phyloP scores from a whole-genome alignment of 2,797 vertebrate species.

The Sebastes wilsoni region DNA sequence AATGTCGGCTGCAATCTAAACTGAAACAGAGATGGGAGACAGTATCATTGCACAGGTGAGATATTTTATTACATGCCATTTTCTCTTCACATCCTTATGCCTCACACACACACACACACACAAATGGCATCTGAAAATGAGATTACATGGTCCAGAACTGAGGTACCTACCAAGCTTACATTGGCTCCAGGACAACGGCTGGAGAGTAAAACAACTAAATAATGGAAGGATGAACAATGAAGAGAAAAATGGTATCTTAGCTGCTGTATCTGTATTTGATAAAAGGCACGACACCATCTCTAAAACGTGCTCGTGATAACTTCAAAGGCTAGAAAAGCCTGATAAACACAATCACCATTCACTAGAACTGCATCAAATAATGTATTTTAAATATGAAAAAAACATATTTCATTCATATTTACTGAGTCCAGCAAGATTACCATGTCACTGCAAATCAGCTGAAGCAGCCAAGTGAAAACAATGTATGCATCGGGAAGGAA shows the following conservation, averaged over 20 bases:
- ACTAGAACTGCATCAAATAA: neutral
- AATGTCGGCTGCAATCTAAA: constrained; percentile 16
- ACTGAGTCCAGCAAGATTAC: neutral
- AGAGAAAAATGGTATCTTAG: constrained; percentile 3
- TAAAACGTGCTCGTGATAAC: constrained; percentile 6
- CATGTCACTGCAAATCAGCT: constrained; percentile 21
- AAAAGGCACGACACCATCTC: constrained; percentile 41
- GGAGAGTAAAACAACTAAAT: neutral
- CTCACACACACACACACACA: neutral
- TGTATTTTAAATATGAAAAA: constrained; percentile 15
- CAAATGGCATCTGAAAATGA: constrained; percentile 26
- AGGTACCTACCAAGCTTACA: constrained; percentile 26
- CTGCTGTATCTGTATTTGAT: constrained; percentile 11
- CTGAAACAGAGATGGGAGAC: constrained; percentile 42
- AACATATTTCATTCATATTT: neutral
- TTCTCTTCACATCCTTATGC: constrained; percentile 33
- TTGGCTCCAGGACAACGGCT: constrained; percentile 10
- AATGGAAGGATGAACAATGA: neutral
- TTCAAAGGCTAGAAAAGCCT: constrained; percentile 14
- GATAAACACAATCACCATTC: constrained; percentile 12
- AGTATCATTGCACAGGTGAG: constrained; percentile 60
- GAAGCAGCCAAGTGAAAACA: neutral
- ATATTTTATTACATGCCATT: constrained; percentile 80
- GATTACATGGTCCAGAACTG: constrained; percentile 26
- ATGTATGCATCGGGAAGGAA: neutral